These are phyloP conservation scores for Oenanthe melanoleuca DNA, from an alignment of 2,113 vertebrate genomes.

Conservation along the genomic window DNA sequence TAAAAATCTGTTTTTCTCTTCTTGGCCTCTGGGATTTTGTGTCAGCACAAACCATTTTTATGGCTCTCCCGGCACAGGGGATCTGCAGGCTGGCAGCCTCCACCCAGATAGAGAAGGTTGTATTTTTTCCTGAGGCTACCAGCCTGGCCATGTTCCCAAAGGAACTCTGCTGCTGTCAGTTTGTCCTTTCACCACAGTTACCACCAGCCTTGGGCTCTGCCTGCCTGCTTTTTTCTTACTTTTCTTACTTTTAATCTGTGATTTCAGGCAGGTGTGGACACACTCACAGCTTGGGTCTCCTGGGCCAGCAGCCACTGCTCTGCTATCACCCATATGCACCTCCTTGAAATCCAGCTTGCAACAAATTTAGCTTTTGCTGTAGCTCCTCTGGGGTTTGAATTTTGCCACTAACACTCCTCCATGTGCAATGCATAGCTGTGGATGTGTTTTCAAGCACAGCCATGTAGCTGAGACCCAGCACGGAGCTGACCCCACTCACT, in stretches of 20 bases:
- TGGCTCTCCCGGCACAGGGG: rapidly evolving
- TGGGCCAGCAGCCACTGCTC: background rate
- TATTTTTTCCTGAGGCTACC: background rate
- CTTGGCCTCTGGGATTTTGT: background rate
- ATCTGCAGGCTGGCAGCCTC: background rate
- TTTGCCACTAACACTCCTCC: background rate
- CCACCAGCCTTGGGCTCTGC: background rate
- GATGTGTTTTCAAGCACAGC: background rate
- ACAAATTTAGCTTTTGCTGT: rapidly evolving
- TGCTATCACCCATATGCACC: rapidly evolving
- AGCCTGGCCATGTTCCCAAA: background rate
- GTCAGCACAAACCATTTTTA: background rate
- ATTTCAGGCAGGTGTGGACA: background rate
- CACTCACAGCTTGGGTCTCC: rapidly evolving
- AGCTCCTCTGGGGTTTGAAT: background rate
- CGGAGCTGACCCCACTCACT: background rate
- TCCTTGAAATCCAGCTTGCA: background rate
- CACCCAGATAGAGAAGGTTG: rapidly evolving
- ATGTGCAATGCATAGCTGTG: rapidly evolving
- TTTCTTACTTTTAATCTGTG: background rate
- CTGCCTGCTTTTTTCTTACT: background rate
- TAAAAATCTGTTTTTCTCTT: background rate
- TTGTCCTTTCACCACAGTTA: background rate
- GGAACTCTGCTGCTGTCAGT: background rate
- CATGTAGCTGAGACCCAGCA: background rate